These are phyloP conservation scores for Dione vanillae DNA, from an alignment of 2,888 invertebrate species.

Conservation along the genomic window DNA sequence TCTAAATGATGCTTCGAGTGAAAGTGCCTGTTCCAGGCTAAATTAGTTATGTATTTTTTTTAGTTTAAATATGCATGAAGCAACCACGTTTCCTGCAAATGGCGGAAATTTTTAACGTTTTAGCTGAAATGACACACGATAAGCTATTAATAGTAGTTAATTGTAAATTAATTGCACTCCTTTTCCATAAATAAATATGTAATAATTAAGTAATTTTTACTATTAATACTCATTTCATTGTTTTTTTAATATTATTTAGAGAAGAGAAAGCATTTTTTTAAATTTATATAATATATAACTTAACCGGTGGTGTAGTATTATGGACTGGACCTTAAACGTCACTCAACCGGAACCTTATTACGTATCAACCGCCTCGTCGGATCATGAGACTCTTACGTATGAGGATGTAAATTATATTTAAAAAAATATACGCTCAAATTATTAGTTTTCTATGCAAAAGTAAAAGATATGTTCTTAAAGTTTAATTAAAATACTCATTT, in stretches of 20 bases:
- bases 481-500: not conserved
- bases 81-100: constrained; percentile 1
- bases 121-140: not conserved
- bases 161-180: no score
- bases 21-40: constrained; percentile 5
- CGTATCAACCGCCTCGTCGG: constrained; percentile 1
- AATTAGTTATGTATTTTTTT: not conserved
- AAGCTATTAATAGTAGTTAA: not conserved
- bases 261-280: no score
- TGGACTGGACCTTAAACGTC: constrained; percentile 6
- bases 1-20: not conserved
- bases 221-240: no score
- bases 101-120: not conserved
- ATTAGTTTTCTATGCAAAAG: not conserved
- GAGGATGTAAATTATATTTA: constrained; percentile 4
- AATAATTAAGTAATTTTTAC: no score
- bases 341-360: constrained; percentile 12
- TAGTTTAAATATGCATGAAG: constrained; percentile 3
- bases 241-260: no score
- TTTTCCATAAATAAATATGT: no score
- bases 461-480: not conserved
- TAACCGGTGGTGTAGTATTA: not conserved
- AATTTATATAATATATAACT: no score
- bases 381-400: not conserved
- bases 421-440: not conserved